Percentiles rank a stretch among this genome's conserved stretches.
phyloP scores from a whole-genome alignment of 2,113 vertebrate genomes.

The Leucopsar rothschildi region DNA sequence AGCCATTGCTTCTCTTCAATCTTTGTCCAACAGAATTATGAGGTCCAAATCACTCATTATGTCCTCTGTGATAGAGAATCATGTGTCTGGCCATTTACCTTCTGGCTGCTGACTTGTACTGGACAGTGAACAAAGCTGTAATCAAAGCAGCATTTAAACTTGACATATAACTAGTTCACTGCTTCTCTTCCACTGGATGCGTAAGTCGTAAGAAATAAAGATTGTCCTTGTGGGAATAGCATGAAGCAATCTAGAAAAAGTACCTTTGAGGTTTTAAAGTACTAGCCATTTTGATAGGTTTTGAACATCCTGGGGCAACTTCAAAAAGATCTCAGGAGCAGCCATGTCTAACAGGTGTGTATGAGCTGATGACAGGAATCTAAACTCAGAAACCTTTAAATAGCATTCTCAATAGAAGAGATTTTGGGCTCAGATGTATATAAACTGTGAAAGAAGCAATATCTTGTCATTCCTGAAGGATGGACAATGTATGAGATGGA shows the following conservation, averaged over 20 bases:
- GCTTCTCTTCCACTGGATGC: not conserved
- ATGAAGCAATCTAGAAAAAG: not conserved
- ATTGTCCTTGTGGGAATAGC: not conserved
- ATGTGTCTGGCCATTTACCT: not conserved
- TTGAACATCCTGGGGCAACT: not conserved
- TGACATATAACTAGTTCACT: not conserved
- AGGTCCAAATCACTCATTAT: not conserved
- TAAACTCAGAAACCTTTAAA: not conserved
- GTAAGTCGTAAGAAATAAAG: not conserved
- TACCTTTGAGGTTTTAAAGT: not conserved
- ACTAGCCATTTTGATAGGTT: not conserved
- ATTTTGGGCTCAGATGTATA: not conserved
- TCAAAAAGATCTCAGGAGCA: not conserved
- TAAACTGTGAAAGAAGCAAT: not conserved
- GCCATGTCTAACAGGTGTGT: not conserved
- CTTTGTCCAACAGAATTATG: not conserved
- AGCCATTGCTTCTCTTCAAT: not conserved
- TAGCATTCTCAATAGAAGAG: not conserved
- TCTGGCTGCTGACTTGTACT: not conserved
- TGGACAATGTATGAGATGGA: not conserved
- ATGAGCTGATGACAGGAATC: not conserved
- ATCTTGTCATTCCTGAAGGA: not conserved
- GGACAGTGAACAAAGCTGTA: not conserved
- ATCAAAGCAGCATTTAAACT: not conserved
- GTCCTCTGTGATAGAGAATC: not conserved